phyloP scores from a whole-genome alignment of 2,888 invertebrate genomes.

The Torymus aiolomorphi region DNA sequence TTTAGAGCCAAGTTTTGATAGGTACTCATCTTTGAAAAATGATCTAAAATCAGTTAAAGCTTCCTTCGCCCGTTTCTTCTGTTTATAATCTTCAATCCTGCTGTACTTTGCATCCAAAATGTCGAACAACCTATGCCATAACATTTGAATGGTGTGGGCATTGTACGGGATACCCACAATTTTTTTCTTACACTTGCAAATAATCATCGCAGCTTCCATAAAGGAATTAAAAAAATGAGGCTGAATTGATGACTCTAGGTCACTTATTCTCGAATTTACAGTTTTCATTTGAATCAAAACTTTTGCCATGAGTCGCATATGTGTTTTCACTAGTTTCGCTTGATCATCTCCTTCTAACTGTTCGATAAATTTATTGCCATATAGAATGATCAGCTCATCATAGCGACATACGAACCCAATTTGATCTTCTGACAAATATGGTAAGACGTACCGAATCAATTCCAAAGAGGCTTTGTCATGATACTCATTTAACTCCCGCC shows the following conservation, averaged over 20 bases:
- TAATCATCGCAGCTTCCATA: not conserved
- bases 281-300: not conserved
- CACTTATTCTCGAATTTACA: not conserved
- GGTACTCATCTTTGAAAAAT: not conserved
- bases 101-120: not conserved
- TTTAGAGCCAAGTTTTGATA: not conserved
- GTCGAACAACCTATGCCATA: not conserved
- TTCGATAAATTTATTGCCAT: not conserved
- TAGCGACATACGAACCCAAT: not conserved
- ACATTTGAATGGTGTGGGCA: not conserved
- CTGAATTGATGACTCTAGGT: not conserved
- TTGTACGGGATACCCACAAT: not conserved
- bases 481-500: not conserved
- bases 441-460: not conserved
- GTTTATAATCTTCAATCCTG: not conserved
- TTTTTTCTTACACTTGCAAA: not conserved
- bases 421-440: not conserved
- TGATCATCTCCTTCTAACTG: not conserved
- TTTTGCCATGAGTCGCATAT: not conserved
- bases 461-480: not conserved
- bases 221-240: not conserved
- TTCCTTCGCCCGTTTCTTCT: not conserved
- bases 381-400: not conserved
- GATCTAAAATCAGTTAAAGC: not conserved
- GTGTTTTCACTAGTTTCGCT: not conserved